A percentile compares a stretch with the other conserved stretches of the same genome.
Evolutionary conservation across 2,888 invertebrate genomes (phyloP).

Genomic region (Matsumyia berberina): DNA sequence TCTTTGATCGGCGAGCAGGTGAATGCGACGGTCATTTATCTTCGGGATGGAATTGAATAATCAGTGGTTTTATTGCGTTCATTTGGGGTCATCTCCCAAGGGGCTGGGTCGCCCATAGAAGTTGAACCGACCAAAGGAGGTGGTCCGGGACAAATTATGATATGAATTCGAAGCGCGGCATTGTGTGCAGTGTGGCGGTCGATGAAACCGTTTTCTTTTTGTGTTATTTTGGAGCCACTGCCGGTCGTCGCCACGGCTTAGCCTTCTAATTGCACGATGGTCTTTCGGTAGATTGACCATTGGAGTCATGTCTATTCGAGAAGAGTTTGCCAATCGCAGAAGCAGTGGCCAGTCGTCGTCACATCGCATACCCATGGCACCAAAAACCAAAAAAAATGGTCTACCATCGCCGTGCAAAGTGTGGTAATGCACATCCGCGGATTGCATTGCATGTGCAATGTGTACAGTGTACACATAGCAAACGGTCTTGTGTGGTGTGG

Average conservation of each 20-base stretch:
- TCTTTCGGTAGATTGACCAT: conserved; percentile 26
- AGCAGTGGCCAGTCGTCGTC: conserved; percentile 26
- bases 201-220: background rate
- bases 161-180: conserved; percentile 46
- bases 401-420: conserved; percentile 23
- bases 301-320: conserved; percentile 27
- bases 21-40: conserved; percentile 73
- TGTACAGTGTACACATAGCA: conserved; percentile 20
- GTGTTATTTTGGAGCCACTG: conserved; percentile 26
- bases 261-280: conserved; percentile 27
- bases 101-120: conserved; percentile 25
- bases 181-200: background rate
- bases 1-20: conserved; percentile 74
- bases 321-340: conserved; percentile 23
- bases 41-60: conserved; percentile 69
- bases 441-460: conserved; percentile 73
- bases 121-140: conserved; percentile 32
- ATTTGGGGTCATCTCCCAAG: conserved; percentile 64
- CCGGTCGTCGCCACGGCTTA: background rate
- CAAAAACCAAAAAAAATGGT: conserved; percentile 29
- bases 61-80: conserved; percentile 73
- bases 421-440: conserved; percentile 70
- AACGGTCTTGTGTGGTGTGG: conserved; percentile 8
- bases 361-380: conserved; percentile 21
- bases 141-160: conserved; percentile 61